Evolutionary conservation across 2,113 vertebrate species (phyloP), one percentile per base, ranked within the genome.

Genomic region (Fregata magnificens): DNA sequence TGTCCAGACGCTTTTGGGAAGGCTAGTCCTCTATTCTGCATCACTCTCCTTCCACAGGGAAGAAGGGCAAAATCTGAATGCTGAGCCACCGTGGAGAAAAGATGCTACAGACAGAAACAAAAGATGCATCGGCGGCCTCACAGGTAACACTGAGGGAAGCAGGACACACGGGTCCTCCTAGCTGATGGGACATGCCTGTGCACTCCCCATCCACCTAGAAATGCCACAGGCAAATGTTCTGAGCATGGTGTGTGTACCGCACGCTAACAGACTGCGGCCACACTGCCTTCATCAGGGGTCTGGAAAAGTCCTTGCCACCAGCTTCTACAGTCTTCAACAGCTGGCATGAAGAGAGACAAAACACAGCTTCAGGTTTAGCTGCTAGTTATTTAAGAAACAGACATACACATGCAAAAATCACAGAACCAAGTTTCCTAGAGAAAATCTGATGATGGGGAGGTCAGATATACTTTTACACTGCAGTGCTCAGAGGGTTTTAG

Each of bases 351-450:
- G 52, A 56, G 25, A 80, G 18, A 49, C 38, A 77, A 66, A 74
- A 47, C 32, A 36, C 1, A 47, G 50, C 32, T 81, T 65, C 52
- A 62, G 32, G 10, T 87, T 85, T 65, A 86, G 58, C 72, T 78
- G 79, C 29, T 67, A 32, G 8, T 62, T 78, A 53, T 56, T 79
- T 40, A 72, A 58, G 59, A 52, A 77, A 62, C 12, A 70, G 44
- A 16, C 49, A 74, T 4, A 56, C 2, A 10, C 19, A 25, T 9
- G 13, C 15, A 53, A 49, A 86, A 53, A 45, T 36, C 63, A 74
- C 32, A 70, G 18, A 81, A 10, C 4, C 0, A 0, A 34, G 32
- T 55, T 2, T 63, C 38, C 34, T 16, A 45, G 11, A 80, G 67
- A 88, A 90, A 86, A 88, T 13, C 6, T 1, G 4, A 11, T 36